Evolutionary conservation across 2,113 vertebrate genomes (phyloP).

Genomic region (Lonchura striata): DNA sequence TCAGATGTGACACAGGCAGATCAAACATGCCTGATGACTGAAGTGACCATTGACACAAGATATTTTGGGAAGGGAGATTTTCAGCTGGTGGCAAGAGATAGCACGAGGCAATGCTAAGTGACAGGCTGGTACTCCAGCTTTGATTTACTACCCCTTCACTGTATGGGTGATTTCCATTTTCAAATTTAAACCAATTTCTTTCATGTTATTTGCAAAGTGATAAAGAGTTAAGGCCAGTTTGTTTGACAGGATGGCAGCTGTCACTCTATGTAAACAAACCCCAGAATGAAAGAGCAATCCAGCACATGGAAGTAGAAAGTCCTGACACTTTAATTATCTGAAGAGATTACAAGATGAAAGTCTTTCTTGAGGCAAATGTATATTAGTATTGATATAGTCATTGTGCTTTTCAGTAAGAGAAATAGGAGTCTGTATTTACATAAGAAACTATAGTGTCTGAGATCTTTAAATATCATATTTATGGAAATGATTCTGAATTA

Average conservation of each 20-base stretch:
- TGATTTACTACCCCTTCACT: neutral
- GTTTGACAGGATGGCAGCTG: conserved; percentile 39
- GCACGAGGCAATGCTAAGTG: neutral
- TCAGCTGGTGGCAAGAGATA: neutral
- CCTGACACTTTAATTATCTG: conserved; percentile 52
- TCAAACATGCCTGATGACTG: neutral
- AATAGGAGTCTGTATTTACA: conserved; percentile 79
- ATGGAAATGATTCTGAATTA: conserved; percentile 82
- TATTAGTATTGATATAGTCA: conserved; percentile 60
- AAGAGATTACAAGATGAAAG: conserved; percentile 60
- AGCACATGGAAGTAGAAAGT: conserved; percentile 58
- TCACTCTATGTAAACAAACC: conserved; percentile 3
- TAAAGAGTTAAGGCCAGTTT: neutral
- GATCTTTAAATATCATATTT: conserved; percentile 84
- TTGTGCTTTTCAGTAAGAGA: conserved; percentile 74
- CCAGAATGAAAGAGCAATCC: conserved; percentile 55
- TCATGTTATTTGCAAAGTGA: neutral
- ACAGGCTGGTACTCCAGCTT: neutral
- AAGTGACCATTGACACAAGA: neutral
- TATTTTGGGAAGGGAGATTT: neutral
- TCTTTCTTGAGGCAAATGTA: conserved; percentile 47
- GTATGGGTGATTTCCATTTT: neutral
- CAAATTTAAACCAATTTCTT: neutral
- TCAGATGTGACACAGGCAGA: neutral
- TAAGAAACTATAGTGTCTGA: conserved; percentile 83